These are phyloP conservation scores for Bombus consobrinus DNA, from an alignment of 1,140 invertebrate species.

Conservation along the genomic window DNA sequence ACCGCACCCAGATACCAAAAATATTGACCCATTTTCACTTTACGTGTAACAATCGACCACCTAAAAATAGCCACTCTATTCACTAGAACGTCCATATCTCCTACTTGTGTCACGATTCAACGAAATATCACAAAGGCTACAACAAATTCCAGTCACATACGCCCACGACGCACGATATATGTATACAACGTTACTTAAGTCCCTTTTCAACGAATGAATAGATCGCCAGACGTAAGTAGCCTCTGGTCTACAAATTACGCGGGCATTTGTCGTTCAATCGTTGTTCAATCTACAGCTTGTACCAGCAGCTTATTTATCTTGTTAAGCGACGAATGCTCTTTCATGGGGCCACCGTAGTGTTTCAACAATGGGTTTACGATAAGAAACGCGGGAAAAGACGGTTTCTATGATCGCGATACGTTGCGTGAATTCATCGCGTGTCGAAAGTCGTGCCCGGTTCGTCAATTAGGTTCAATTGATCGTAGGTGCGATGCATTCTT, in stretches of 20 bases:
- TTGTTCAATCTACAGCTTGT: constrained; percentile 26
- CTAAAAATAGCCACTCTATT: constrained; percentile 3
- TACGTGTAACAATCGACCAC: neutral
- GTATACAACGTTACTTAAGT: neutral
- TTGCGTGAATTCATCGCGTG: neutral
- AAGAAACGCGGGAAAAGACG: neutral
- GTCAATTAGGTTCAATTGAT: constrained; percentile 59
- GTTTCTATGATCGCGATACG: neutral
- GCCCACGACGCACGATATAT: neutral
- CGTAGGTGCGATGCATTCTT: constrained; percentile 58
- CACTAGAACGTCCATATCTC: neutral
- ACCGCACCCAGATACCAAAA: neutral
- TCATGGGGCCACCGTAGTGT: constrained; percentile 17
- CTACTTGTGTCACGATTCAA: neutral
- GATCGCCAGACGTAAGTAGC: constrained; percentile 19
- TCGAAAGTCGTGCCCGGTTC: neutral
- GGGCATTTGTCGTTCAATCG: constrained; percentile 73
- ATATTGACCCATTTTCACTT: neutral
- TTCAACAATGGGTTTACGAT: neutral
- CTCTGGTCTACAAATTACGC: constrained; percentile 71
- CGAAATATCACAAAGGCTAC: neutral
- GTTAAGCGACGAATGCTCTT: constrained; percentile 51
- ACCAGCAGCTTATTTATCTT: constrained; percentile 59
- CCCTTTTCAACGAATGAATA: constrained; percentile 11
- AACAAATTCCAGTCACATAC: neutral